These are phyloP conservation scores for Sitta europaea DNA, from an alignment of 2,113 vertebrate species.

Conservation along the genomic window DNA sequence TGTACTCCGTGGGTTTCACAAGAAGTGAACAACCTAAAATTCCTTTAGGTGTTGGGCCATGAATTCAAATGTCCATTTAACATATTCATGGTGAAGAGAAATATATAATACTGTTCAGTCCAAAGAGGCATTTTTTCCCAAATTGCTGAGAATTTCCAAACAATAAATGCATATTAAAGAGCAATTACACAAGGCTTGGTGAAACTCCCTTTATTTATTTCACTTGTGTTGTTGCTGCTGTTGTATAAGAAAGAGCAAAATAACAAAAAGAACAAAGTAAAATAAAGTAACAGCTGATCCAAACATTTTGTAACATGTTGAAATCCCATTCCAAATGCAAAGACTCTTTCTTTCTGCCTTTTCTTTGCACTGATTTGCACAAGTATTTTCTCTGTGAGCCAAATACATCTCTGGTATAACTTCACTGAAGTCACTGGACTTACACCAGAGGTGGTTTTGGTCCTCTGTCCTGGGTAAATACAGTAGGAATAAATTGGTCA, in stretches of 20 bases:
- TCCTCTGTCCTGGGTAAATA: constrained; percentile 60
- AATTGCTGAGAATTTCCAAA: background rate
- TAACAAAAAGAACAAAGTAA: constrained; percentile 62
- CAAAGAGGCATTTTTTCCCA: background rate
- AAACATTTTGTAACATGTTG: constrained; percentile 49
- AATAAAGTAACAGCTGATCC: constrained; percentile 56
- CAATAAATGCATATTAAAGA: constrained; percentile 18
- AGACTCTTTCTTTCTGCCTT: background rate
- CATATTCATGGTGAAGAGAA: background rate
- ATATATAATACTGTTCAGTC: background rate
- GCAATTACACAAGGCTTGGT: constrained; percentile 48
- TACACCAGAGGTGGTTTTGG: constrained; percentile 59
- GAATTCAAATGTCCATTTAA: background rate
- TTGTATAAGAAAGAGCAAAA: constrained; percentile 63
- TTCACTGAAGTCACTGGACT: constrained; percentile 58
- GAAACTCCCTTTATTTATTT: constrained; percentile 74
- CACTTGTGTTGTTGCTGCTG: constrained; percentile 61
- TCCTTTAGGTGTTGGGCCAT: background rate
- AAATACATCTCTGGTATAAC: constrained; percentile 61
- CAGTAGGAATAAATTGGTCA: constrained; percentile 61
- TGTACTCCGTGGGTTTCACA: background rate
- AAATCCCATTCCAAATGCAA: background rate
- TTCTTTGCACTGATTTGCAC: constrained; percentile 39
- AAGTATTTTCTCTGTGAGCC: constrained; percentile 39
- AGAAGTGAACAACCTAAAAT: background rate